Evolutionary conservation across 2,888 invertebrate species (phyloP).

Genomic region (Pecten maximus): DNA sequence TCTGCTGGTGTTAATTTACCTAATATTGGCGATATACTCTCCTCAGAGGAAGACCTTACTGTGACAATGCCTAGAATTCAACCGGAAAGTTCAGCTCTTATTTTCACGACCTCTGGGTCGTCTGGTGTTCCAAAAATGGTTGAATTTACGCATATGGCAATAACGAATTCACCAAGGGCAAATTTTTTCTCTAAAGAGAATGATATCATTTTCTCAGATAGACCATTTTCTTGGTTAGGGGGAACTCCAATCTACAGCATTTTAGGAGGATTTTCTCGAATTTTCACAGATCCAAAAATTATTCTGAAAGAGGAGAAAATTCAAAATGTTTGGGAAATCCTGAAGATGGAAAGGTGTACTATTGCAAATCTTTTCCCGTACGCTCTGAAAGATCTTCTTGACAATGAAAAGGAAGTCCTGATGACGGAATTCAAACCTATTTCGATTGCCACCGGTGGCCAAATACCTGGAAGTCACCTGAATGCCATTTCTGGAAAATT

Average conservation of each 20-base stretch:
- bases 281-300: background rate
- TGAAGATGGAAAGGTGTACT: background rate
- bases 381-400: background rate
- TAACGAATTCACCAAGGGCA: background rate
- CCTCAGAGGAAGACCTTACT: background rate
- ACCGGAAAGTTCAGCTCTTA: background rate
- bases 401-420: background rate
- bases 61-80: background rate
- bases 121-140: too few species aligned
- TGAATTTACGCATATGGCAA: background rate
- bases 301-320: background rate
- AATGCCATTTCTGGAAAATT: too few species aligned
- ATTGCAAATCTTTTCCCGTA: background rate
- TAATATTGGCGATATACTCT: background rate
- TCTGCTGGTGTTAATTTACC: background rate
- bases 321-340: slow-evolving; percentile 10
- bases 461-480: too few species aligned
- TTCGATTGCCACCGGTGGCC: too few species aligned
- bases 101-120: background rate
- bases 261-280: background rate
- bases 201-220: background rate
- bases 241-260: background rate
- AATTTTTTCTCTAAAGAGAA: background rate
- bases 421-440: too few species aligned
- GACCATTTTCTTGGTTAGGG: background rate